phyloP scores from a whole-genome alignment of 2,888 invertebrate genomes.

The Eupeodes luniger region DNA sequence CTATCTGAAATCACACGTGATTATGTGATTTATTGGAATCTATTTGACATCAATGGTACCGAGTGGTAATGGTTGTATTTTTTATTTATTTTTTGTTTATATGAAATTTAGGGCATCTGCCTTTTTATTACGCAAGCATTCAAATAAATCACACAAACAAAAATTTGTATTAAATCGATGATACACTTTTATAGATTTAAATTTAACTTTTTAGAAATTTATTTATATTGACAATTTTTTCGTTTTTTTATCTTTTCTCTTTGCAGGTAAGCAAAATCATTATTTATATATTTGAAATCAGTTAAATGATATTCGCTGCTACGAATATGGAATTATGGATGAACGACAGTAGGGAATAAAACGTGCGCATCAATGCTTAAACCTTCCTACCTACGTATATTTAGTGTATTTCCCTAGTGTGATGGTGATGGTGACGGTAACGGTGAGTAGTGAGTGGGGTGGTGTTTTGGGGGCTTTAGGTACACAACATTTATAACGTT shows the following conservation, averaged over 20 bases:
- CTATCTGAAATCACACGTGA: constrained; percentile 10
- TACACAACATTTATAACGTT: constrained; percentile 13
- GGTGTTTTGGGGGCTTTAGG: not conserved
- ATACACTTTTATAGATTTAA: constrained; percentile 31
- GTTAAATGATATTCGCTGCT: not conserved
- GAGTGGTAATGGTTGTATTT: not conserved
- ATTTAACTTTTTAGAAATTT: constrained; percentile 22
- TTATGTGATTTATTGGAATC: constrained; percentile 36
- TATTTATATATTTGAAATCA: not conserved
- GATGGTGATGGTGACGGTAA: not conserved
- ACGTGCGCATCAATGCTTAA: not conserved
- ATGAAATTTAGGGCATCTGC: not conserved
- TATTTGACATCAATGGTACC: not conserved
- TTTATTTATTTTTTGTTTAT: not conserved
- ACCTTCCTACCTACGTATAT: not conserved
- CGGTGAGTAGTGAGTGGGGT: not conserved
- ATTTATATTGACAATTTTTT: constrained; percentile 27
- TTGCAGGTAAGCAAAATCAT: constrained; percentile 63
- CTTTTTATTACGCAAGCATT: not conserved
- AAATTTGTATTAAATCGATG: not conserved
- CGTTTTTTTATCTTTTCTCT: constrained; percentile 39
- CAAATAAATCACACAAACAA: not conserved
- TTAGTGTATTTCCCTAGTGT: not conserved
- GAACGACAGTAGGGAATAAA: not conserved
- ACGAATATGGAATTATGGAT: not conserved